phyloP scores from a whole-genome alignment of 1,140 invertebrate species.

The Lepidurus apus region DNA sequence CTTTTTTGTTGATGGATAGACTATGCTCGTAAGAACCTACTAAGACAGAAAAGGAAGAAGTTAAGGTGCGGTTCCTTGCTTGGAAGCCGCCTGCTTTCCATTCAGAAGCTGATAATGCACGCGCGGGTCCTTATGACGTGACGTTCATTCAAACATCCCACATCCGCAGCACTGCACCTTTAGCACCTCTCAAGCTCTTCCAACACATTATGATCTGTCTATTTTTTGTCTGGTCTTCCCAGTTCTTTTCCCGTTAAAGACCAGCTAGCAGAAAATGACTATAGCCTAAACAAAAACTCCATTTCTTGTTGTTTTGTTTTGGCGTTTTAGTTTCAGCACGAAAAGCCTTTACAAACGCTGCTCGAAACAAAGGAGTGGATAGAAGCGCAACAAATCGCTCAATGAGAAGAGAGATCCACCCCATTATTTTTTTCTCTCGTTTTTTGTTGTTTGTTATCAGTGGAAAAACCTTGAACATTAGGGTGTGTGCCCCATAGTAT shows the following conservation, averaged over 20 bases:
- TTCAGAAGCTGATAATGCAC: conserved; percentile 21
- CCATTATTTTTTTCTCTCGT: neutral
- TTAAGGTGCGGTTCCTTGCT: conserved; percentile 19
- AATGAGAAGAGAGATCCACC: conserved; percentile 18
- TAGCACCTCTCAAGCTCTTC: neutral
- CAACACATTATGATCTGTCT: conserved; percentile 15
- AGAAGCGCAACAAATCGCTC: conserved; percentile 17
- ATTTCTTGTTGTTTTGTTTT: neutral
- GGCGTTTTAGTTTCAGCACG: neutral
- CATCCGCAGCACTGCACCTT: neutral
- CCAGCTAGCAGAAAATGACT: neutral
- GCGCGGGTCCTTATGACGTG: conserved; percentile 20
- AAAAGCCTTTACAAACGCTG: neutral
- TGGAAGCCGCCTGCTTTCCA: conserved; percentile 17
- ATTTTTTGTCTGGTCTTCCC: conserved; percentile 1
- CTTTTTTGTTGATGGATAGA: conserved; percentile 10
- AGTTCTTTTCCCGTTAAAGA: neutral
- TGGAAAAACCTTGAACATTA: neutral
- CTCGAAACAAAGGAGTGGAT: conserved; percentile 2
- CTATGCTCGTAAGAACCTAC: neutral
- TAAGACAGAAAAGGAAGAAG: conserved; percentile 15
- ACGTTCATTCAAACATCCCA: conserved; percentile 9
- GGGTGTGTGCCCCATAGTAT: conserved; percentile 4
- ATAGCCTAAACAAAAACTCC: neutral
- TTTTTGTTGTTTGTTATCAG: neutral